Evolutionary conservation across 1,140 invertebrate genomes (phyloP), one percentile per base, ranked within the genome.

Genomic region (Drosophila tristis): DNA sequence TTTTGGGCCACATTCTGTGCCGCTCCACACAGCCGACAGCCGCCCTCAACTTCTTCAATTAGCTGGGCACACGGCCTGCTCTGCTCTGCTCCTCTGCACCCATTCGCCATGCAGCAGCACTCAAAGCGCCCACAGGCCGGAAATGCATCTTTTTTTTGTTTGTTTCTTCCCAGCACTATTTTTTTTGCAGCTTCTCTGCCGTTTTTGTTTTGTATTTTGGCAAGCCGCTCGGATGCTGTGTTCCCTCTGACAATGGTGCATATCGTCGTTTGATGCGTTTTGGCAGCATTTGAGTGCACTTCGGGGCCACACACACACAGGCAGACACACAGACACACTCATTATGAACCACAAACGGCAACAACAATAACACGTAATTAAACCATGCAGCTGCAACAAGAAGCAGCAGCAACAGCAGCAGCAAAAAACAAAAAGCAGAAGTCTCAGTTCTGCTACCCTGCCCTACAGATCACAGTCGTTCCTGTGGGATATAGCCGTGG

Each of bases 311-410:
- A 39, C 39, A 63, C 7, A 20, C 23, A 63, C 50, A 62, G 7
- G 43, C 31, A 31, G n/a, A 53, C 35, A 47, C 20, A 65, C 42
- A 39, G 4, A 47, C 20, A 23, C 39, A 31, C 51, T 43, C 39
- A 62, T 63, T 70, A 53, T 62, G 50, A 56, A 5, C 35, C 35
- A 11, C 11, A 39, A 39, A 39, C 26, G 2, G 5, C 62, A 61
- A 76, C 55, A 76, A 51, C 55, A 68, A 67, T 56, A 76, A 29
- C 45, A 76, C 56, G 64, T 67, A 75, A 75, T 70, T 58, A 63
- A 53, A 77, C 26, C 35, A 63, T 57, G 47, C 61, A 66, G 55
- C 15, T 53, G 35, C 31, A 55, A 49, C 35, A 74, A 25, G 23
- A 43, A 1, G 35, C 47, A 63, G 8, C 8, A 3, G 29, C 16